These are phyloP conservation scores for Psophia crepitans DNA, from an alignment of 2,113 vertebrate species.

Conservation along the genomic window DNA sequence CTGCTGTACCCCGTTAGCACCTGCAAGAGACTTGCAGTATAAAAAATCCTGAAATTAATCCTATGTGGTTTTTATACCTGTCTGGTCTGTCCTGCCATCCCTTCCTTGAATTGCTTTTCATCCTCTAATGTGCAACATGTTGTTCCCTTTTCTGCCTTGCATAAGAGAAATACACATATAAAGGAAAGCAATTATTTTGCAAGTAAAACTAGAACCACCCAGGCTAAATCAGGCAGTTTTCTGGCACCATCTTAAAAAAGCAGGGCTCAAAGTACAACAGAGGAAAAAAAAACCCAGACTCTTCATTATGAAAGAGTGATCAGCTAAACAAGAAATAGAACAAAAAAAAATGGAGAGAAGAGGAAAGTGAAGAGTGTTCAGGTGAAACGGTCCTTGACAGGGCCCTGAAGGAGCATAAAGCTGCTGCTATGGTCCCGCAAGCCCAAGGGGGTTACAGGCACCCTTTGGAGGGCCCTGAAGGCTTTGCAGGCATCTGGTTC, in stretches of 20 bases:
- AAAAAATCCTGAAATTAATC: neutral
- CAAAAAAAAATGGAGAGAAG: neutral
- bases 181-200: constrained; percentile 4
- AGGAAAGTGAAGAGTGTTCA: neutral
- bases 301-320: neutral
- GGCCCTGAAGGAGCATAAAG: neutral
- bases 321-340: neutral
- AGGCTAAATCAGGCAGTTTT: constrained; percentile 28
- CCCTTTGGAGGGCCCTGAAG: neutral
- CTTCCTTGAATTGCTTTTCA: neutral
- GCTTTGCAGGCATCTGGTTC: neutral
- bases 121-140: neutral
- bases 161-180: neutral
- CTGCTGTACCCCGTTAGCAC: neutral
- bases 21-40: neutral
- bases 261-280: constrained; percentile 31
- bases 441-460: neutral
- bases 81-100: neutral
- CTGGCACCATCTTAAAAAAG: constrained; percentile 5
- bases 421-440: neutral
- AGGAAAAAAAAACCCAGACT: neutral
- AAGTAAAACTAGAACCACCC: constrained; percentile 40
- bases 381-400: neutral
- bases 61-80: neutral
- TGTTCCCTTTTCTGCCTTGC: constrained; percentile 1